phyloP scores from a whole-genome alignment of 2,113 vertebrate species.

The Canis aureus region DNA sequence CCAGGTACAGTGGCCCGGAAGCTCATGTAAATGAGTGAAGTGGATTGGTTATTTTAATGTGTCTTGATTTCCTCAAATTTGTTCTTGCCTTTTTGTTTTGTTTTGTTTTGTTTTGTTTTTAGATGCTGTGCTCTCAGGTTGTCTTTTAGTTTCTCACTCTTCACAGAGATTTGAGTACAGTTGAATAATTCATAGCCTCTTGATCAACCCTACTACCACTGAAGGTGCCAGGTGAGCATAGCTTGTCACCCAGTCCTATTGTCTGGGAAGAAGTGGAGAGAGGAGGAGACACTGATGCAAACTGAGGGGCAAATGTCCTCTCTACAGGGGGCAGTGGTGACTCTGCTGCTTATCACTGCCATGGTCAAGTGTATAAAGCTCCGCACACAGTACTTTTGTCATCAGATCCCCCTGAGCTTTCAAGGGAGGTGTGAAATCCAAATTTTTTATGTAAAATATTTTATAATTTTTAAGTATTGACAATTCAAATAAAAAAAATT shows the following conservation, averaged over 20 bases:
- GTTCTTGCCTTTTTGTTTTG: background rate
- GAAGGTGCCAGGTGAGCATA: background rate
- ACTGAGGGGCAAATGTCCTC: background rate
- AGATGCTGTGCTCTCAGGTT: background rate
- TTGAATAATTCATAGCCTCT: background rate
- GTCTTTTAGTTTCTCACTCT: constrained; percentile 3
- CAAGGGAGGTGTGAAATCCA: background rate
- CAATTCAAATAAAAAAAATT: background rate
- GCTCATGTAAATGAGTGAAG: background rate
- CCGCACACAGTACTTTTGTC: background rate
- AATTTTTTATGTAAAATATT: background rate
- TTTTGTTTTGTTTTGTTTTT: background rate
- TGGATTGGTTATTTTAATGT: background rate
- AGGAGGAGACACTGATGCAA: background rate
- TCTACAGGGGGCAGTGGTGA: background rate
- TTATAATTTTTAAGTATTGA: background rate
- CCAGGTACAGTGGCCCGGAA: background rate
- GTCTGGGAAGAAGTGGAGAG: background rate
- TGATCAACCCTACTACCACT: background rate
- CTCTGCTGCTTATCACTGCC: background rate
- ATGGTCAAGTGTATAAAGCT: background rate
- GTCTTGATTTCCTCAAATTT: background rate
- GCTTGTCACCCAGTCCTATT: background rate
- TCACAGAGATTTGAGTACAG: background rate
- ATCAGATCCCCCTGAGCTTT: background rate